These are phyloP conservation scores for Oreochromis niloticus DNA, from an alignment of 2,113 vertebrate genomes.

Conservation along the genomic window DNA sequence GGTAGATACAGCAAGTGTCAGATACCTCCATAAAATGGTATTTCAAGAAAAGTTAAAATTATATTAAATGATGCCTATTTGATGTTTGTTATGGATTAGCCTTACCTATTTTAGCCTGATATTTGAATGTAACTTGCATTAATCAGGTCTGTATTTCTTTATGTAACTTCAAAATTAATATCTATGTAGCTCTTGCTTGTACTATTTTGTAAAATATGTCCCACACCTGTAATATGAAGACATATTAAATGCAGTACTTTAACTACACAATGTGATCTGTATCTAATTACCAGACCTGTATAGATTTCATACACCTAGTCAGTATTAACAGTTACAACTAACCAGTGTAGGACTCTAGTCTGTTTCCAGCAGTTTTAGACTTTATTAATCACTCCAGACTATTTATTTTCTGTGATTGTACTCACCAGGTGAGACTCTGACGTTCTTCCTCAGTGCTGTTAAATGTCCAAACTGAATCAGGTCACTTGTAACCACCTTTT, in stretches of 20 bases:
- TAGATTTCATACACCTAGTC: not conserved
- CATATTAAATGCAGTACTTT: no score
- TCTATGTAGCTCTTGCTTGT: not conserved
- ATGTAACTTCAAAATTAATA: not conserved
- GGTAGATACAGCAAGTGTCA: not conserved
- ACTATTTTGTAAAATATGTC: not conserved
- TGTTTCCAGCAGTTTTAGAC: no score
- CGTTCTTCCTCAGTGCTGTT: not conserved
- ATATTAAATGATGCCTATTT: not conserved
- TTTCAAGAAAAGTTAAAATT: not conserved
- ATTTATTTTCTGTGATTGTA: fast-evolving
- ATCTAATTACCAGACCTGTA: not conserved
- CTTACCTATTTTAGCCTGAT: not conserved
- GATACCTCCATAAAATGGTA: not conserved
- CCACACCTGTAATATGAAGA: not conserved
- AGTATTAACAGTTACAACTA: not conserved
- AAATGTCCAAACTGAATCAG: not conserved
- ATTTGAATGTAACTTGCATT: not conserved
- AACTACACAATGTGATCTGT: not conserved
- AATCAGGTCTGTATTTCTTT: not conserved
- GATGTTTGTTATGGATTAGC: not conserved
- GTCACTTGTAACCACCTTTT: not conserved
- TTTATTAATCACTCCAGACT: no score
- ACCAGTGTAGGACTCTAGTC: not conserved
- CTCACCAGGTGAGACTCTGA: not conserved